Evolutionary conservation across 2,113 vertebrate genomes (phyloP).

Genomic region (Chaetodon trifascialis): DNA sequence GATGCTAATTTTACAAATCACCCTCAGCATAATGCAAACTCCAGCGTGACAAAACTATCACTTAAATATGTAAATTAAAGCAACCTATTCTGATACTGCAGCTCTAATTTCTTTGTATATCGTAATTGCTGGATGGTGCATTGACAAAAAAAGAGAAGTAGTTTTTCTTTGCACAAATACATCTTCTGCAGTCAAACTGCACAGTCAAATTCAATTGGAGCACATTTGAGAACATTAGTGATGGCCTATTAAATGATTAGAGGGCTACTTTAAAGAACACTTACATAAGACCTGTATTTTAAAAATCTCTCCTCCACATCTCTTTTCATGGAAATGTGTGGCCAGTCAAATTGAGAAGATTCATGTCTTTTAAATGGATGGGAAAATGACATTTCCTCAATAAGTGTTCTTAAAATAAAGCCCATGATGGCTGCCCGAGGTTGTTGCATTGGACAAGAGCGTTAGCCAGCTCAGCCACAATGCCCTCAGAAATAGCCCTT

Average conservation of each 20-base stretch:
- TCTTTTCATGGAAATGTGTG: slow-evolving; percentile 18
- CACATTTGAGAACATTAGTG: slow-evolving; percentile 69
- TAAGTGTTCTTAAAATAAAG: slow-evolving; percentile 43
- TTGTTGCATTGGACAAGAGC: slow-evolving; percentile 11
- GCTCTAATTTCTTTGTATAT: not conserved
- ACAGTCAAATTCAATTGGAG: slow-evolving; percentile 59
- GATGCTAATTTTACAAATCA: not conserved
- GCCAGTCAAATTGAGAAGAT: slow-evolving; percentile 8
- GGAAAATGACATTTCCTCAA: slow-evolving; percentile 45
- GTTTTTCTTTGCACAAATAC: slow-evolving; percentile 4
- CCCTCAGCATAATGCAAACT: not conserved
- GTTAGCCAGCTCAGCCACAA: slow-evolving; percentile 15
- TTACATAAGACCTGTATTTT: slow-evolving; percentile 51
- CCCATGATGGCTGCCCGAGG: slow-evolving; percentile 27
- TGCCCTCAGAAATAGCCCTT: slow-evolving; percentile 37
- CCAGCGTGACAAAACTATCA: not conserved
- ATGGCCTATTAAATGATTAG: slow-evolving; percentile 67
- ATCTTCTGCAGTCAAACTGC: slow-evolving; percentile 51
- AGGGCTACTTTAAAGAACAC: slow-evolving; percentile 42
- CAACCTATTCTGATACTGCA: not conserved
- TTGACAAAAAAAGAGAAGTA: not conserved
- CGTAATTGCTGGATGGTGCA: not conserved
- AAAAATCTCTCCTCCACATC: slow-evolving; percentile 19
- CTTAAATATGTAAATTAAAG: not conserved
- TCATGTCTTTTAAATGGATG: not conserved